Evolutionary conservation across 2,113 vertebrate genomes (phyloP).

Genomic region (Coptodon bakossiorum): DNA sequence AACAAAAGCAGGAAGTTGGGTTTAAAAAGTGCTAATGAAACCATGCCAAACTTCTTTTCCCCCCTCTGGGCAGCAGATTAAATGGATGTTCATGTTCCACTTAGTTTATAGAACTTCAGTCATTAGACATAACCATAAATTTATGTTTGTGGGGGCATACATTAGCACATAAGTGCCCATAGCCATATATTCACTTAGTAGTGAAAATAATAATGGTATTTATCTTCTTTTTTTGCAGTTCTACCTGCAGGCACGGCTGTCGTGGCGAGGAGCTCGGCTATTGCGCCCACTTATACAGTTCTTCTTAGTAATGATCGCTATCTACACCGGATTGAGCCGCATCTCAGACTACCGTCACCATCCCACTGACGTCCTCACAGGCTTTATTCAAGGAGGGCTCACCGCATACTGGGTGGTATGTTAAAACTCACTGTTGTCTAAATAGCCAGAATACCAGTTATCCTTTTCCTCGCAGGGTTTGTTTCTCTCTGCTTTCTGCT

Average conservation of each 20-base stretch:
- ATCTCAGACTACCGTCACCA: constrained; percentile 79
- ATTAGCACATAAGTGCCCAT: background rate
- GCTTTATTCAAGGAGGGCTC: constrained; percentile 77
- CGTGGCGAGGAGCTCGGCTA: constrained; percentile 73
- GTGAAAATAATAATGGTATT: background rate
- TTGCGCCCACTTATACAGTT: constrained; percentile 74
- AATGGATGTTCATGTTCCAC: background rate
- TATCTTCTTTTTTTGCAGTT: constrained; percentile 57
- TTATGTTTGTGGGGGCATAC: background rate
- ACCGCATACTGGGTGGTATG: constrained; percentile 81
- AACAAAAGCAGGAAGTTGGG: constrained; percentile 17
- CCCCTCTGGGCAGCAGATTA: background rate
- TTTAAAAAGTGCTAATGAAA: constrained; percentile 23
- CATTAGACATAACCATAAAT: background rate
- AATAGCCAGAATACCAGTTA: background rate
- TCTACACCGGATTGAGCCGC: constrained; percentile 74
- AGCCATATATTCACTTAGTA: background rate
- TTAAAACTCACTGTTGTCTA: background rate
- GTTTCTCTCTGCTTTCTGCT: background rate
- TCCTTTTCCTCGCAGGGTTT: constrained; percentile 4
- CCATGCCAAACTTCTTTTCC: constrained; percentile 2
- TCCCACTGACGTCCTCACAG: constrained; percentile 67
- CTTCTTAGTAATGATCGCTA: constrained; percentile 73
- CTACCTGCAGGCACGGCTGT: constrained; percentile 75
- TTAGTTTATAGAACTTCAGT: background rate